Base-by-base conservation (phyloP, 2,888 invertebrate genomes). In the Tetranychus truncatus region DNA sequence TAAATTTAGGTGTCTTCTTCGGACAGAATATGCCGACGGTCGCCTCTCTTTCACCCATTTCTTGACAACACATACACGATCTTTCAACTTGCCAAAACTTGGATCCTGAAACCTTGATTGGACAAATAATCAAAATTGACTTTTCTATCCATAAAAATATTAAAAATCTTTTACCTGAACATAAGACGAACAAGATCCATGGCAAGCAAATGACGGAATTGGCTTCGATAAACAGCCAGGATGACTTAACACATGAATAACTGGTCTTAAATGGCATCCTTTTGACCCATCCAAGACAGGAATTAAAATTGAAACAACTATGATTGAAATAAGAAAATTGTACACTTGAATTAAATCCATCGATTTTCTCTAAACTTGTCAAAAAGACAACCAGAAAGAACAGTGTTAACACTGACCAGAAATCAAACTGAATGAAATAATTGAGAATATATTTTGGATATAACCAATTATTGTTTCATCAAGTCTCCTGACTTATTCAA, bases 21-120 rank as follows among this genome's bases (percentile, higher is more conserved):
- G 93, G 93, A 81, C 94, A 95, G 82, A 89, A 90, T 45, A 94
- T 84, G 8, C 91, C 89, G 11, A 94, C 92, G 21, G 89, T 88
- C 1, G 93, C 93, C 83, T 93, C 93, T 78, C 93, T 85, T 84
- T 93, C 92, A 4, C 92, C 92, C 79, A 91, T 91, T 82, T 94
- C 94, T 83, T 94, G 93, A 81, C 94, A 95, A 82, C 94, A 95
- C 88, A 92, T 94, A 81, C 94, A 94, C 1, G 92, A 92, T 45
- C 94, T 86, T 83, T 94, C 93, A 89, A 93, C 92, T 86, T 93
- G 93, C 93, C 93, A 94, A 82, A 93, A 91, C 86, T 93, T 93
- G 80, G 92, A 92, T 7, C 92, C 92, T 65, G 93, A 93, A 8
- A 94, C 92, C 93, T 93, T 18, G 18, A 46, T 24, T 21, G 5